phyloP scores from a whole-genome alignment of 2,888 invertebrate genomes.

The Chouioia cunea region DNA sequence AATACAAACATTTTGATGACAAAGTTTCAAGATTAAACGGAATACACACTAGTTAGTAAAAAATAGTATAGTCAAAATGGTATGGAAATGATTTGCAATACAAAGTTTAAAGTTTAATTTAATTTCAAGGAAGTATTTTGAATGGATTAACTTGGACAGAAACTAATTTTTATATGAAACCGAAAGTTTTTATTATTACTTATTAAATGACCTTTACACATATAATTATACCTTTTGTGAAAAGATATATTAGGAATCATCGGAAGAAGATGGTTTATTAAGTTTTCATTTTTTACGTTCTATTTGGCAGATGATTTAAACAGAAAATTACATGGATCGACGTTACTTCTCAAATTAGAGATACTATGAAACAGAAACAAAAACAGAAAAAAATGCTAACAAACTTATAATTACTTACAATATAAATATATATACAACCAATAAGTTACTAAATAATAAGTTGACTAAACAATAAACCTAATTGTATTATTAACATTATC shows the following conservation, averaged over 20 bases:
- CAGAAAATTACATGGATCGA: slow-evolving; percentile 27
- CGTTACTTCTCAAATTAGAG: slow-evolving; percentile 25
- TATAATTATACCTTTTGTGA: neutral
- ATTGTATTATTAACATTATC: slow-evolving; percentile 3
- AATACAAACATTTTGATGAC: no score
- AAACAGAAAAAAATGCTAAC: neutral
- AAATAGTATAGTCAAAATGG: no score
- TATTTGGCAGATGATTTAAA: slow-evolving; percentile 32
- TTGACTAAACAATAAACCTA: slow-evolving; percentile 19
- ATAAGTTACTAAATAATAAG: slow-evolving; percentile 27
- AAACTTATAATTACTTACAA: neutral
- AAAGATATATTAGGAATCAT: slow-evolving; percentile 17
- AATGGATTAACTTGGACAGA: neutral
- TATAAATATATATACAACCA: slow-evolving; percentile 18
- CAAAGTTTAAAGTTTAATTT: no score
- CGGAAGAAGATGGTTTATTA: slow-evolving; percentile 27
- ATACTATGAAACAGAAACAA: slow-evolving; percentile 6
- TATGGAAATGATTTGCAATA: no score
- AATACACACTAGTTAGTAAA: no score
- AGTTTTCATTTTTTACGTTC: slow-evolving; percentile 19
- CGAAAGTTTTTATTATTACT: slow-evolving; percentile 12
- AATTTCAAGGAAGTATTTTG: neutral
- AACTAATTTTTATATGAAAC: slow-evolving; percentile 33
- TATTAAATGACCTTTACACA: neutral
- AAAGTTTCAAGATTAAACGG: no score